Evolutionary conservation across 2,888 invertebrate species (phyloP), one percentile per base, ranked within the genome.

Genomic region (Acrobasis suavella): DNA sequence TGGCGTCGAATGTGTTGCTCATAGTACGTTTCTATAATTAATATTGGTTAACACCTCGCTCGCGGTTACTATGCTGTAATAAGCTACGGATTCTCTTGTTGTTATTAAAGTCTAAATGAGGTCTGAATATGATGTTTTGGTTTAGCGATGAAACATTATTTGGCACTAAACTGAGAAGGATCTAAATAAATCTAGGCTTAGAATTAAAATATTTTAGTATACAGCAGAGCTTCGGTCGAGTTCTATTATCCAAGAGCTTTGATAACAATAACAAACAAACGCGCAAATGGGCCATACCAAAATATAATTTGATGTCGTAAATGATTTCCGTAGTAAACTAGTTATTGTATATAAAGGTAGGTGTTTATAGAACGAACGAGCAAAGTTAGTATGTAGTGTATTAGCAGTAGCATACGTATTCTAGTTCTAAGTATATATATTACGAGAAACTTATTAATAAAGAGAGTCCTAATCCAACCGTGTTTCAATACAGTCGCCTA

Each of bases 21-120:
- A 32, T 32, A 70, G 67, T 69, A 71, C 72, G 69, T 74, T 75
- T 74, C 69, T 74, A 81, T 78, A 82, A 82, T 83, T 83, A 81
- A 77, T 75, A 75, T 78, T 9, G 75, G 76, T 78, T 77, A 72
- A 67, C 72, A 69, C 72, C 67, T 71, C 67, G 60, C 67, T 58
- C 62, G 69, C 65, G 63, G 68, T 68, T 59, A 62, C 58, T 38
- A 46, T 54, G 55, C 9, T 42, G 42, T 14, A 42, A 58, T 46
- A 56, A 32, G 39, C n/a, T 58, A 39, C 16, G 16, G 56, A 22
- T 62, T 50, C 50, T 59, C 59, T 38, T 38, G 50, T 50, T 59
- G 50, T 59, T 59, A 59, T 59, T 59, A 59, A 59, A 38, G 59
- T 50, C 59, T 59, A 59, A 59, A 59, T 59, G 50, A 59, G 59